Base-by-base conservation (phyloP, 1,140 invertebrate genomes). In the Acyrthosiphon pisum region DNA sequence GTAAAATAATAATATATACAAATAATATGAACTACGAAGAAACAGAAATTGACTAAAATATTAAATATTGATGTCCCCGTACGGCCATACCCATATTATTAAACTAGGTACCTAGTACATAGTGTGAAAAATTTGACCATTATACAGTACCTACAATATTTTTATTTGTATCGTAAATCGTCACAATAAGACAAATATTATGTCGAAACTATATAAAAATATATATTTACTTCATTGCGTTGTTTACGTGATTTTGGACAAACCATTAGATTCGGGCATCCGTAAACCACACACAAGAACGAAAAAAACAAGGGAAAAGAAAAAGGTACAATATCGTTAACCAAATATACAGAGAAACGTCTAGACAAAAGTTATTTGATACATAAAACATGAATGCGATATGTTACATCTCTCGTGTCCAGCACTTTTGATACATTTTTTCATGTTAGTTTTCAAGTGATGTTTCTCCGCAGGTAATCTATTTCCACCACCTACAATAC, bases 311-410 rank as follows among this genome's bases (percentile, higher is more conserved):
- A 60, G 56, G 30, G 30, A n/a, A 46, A 48, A 30, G 6, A 50
- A 88, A 88, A 88, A 88, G 26, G 14, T 50, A 50, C 86, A 35
- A 50, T 88, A 53, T 88, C n/a, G 46, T 48, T 50, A 35, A 53
- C 46, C 23, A 83, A 30, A 87, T 46, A 88, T 50, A 88, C 48
- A 37, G 23, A 88, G n/a, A 88, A n/a, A 35, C 11, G 26, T 88
- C 48, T 53, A 50, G 87, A 35, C 46, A 53, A 50, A 88, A 88
- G 86, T 48, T 50, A 35, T 88, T 88, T 88, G 86, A 88, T 88
- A 88, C 87, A 53, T 88, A 53, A 88, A 88, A 88, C 87, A 88
- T 53, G n/a, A 53, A 56, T 37, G 50, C 46, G 48, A 23, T 89
- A 53, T 53, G 87, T 88, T 88, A 88, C 37, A 56, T 89, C 48